Base-by-base conservation (phyloP, 2,888 invertebrate species). In the Catocala sponsa region DNA sequence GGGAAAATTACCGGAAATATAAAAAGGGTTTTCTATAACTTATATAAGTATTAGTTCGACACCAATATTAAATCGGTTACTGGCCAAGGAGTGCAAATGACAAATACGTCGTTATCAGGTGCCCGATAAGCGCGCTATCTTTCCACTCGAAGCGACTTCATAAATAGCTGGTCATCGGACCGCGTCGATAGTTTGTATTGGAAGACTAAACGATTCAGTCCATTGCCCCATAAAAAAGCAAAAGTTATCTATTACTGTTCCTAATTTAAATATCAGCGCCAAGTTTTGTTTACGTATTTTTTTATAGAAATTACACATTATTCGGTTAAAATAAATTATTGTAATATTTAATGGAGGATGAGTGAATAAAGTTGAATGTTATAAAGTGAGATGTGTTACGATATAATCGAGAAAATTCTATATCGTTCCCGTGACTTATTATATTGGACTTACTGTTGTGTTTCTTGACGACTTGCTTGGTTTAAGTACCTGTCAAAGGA, bases 71-170 rank as follows among this genome's bases (percentile, higher is more conserved):
- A 59, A 73, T 74, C 70, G 70, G 76, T 74, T 74, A 69, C 75
- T 70, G 76, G 72, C 79, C 76, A 83, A 86, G 81, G 80, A 88
- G 86, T 82, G 84, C 81, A 85, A 88, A 87, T 91, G 89, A 91
- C 87, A 88, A 88, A 87, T 85, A 86, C 83, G 68, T 70, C 72
- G 82, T 91, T 92, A 93, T 92, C 91, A 77, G 73, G 74, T 85
- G 91, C 51, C 87, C 89, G 93, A 93, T 92, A 92, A 91, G 82
- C 76, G 82, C 76, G 55, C 78, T 82, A 82, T 86, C 81, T 79
- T 76, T 77, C 81, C 85, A 89, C 86, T 88, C 80, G 70, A 81
- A 77, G 72, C 70, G 71, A 79, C 85, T 85, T 86, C 84, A 89
- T 88, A 90, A 86, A 89, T 87, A 87, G 81, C 71, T 83, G 81